Evolutionary conservation across 2,113 vertebrate species (phyloP), one percentile per base, ranked within the genome.

Genomic region (Meles meles): DNA sequence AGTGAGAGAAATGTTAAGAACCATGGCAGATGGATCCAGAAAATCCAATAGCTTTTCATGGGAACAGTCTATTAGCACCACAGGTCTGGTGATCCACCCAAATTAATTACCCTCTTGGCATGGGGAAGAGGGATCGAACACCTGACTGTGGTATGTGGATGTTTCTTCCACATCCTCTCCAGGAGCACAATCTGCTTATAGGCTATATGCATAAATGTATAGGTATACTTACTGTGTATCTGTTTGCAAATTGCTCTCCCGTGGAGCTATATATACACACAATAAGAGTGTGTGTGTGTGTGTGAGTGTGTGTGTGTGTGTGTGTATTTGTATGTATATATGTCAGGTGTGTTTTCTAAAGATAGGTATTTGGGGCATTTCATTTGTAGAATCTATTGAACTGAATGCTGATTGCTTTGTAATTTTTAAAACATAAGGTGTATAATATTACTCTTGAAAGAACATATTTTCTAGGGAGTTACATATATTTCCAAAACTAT

Each of bases 141-240:
- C 15, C 69, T 25, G 14, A 1, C 71, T 15, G 20, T 25, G 20
- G 5, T 9, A 2, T 27, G 20, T 15, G 21, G 21, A 44, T 13
- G 0, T 42, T 44, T 72, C 11, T 6, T 31, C 67, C 23, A 23
- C 0, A 2, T 13, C 3, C 6, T 92, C 37, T 3, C 5, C 1
- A 1, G 37, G 61, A 67, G 80, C 4, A 1, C 34, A 23, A 7
- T 81, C 80, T 92, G n/a, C 59, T 67, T 72, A 34, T 47, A 63
- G 20, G 25, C 1, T 52, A 10, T 49, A 6, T 59, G 25, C 15
- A 2, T 37, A 39, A 31, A 21, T 34, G 9, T 52, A 2, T 63
- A 14, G 63, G 12, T 55, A 4, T 18, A 27, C 72, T 55, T 39
- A 37, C 23, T 74, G 37, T 34, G 3, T 59, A 34, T 44, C 12